Conservation (phyloP, 2,113 vertebrate species). For the Cariama cristata region DNA sequence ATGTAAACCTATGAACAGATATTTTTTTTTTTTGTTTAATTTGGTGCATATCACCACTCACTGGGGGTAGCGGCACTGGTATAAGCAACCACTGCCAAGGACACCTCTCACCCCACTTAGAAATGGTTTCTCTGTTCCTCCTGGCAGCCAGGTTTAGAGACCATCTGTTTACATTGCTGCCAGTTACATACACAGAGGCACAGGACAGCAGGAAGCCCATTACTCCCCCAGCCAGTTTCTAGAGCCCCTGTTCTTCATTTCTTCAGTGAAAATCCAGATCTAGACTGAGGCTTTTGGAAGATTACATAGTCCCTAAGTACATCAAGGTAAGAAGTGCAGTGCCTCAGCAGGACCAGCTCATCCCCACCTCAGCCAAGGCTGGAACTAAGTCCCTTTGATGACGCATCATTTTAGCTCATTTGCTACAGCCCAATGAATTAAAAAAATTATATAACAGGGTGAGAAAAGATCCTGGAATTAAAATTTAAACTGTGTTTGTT, state of each 20-base stretch:
- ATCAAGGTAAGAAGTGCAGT: neutral
- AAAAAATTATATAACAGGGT: neutral
- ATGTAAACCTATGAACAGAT: neutral
- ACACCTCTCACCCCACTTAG: neutral
- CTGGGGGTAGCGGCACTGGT: neutral
- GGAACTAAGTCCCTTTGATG: neutral
- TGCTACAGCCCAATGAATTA: neutral
- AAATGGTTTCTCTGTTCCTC: neutral
- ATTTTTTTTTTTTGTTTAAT: neutral
- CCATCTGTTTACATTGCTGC: neutral
- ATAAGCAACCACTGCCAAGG: neutral
- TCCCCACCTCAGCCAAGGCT: neutral
- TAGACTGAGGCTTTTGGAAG: neutral
- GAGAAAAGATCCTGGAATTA: constrained; percentile 51
- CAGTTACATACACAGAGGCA: neutral
- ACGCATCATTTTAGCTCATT: neutral
- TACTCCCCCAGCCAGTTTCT: neutral
- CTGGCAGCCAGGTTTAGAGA: neutral
- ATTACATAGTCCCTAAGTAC: neutral
- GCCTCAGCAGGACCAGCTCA: neutral
- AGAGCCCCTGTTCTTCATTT: neutral
- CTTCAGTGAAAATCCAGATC: neutral
- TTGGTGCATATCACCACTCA: neutral
- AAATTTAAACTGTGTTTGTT: constrained; percentile 48
- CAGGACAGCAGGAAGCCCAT: neutral